Evolutionary conservation across 2,113 vertebrate genomes (phyloP), one percentile per base, ranked within the genome.

Genomic region (Silurus glanis): DNA sequence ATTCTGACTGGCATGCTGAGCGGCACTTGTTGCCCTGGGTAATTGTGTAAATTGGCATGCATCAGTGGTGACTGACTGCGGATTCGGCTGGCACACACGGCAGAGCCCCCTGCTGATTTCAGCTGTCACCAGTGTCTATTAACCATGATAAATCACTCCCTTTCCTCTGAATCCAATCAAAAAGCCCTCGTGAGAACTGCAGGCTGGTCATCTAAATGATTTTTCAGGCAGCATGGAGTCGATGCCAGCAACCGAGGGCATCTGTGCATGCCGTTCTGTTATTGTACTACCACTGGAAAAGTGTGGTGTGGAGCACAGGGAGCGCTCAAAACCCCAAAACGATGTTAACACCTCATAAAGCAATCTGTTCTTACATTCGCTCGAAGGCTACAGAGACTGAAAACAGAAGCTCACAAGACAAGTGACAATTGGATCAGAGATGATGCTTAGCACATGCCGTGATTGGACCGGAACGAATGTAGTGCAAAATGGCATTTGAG

Each of bases 101-200:
- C 67, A 78, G 86, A 61, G 72, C 87, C 92, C 37, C 91, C 56
- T 84, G 86, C 93, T 91, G 93, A 91, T 93, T 93, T 66, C 83
- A 93, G 91, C 93, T 94, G 94, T 95, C 94, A 94, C 25, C 86
- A 5, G 16, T 83, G 28, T 94, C 93, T 92, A 94, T 95, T 95
- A 95, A 95, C 86, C 85, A 94, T 94, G 94, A 95, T 94, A 91
- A 94, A 95, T 94, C 91, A 91, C 93, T 90, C 87, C 87, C 89
- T 89, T 76, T 85, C 87, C 88, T 91, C 92, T 91, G 89, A 90
- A 91, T 92, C 93, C 92, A 94, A 95, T 95, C 93, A 93, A 82
- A 92, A 86, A 84, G 87, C 92, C 91, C 94, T 92, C 92, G 74
- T 82, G 90, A 93, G 91, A 92, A 90, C 91, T 88, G 89, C 86